Evolutionary conservation across 2,113 vertebrate genomes (phyloP).

Genomic region (Odontophorus gujanensis): DNA sequence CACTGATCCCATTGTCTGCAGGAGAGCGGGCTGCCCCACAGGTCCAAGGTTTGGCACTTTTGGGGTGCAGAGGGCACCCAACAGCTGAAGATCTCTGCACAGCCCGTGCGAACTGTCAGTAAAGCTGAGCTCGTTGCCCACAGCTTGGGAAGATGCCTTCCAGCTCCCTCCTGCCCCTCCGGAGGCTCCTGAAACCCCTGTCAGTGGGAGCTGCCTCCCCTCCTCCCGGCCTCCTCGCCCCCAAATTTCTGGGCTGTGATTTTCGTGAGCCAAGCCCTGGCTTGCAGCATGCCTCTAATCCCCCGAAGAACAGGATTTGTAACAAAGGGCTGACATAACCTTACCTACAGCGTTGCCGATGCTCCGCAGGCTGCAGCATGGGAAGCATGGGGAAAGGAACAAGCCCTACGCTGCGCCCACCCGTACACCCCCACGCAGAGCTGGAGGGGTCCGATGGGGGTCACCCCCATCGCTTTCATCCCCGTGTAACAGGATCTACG

Average conservation of each 20-base stretch:
- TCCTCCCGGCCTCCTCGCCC: not conserved
- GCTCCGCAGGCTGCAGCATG: not conserved
- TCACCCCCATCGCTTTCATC: not conserved
- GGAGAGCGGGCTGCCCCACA: not conserved
- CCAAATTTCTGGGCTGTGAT: not conserved
- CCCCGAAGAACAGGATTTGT: slow-evolving; percentile 35
- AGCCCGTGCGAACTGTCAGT: not conserved
- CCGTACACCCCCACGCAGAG: not conserved
- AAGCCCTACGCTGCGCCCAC: not conserved
- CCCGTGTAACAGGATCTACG: rapidly evolving
- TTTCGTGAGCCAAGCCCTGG: not conserved
- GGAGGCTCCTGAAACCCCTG: not conserved
- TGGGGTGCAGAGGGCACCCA: not conserved
- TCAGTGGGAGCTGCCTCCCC: not conserved
- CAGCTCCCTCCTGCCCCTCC: too few relatives aligned
- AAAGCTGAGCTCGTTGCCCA: not conserved
- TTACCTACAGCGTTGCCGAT: not conserved
- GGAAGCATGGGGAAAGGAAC: not conserved
- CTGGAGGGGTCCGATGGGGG: not conserved
- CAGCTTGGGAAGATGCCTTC: not conserved
- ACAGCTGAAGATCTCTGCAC: not conserved
- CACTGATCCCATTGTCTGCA: not conserved
- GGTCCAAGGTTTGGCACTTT: not conserved
- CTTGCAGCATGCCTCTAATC: slow-evolving; percentile 7
- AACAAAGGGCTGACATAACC: not conserved